Evolutionary conservation across 2,797 vertebrate genomes (phyloP).

Genomic region (Vultur gryphus): DNA sequence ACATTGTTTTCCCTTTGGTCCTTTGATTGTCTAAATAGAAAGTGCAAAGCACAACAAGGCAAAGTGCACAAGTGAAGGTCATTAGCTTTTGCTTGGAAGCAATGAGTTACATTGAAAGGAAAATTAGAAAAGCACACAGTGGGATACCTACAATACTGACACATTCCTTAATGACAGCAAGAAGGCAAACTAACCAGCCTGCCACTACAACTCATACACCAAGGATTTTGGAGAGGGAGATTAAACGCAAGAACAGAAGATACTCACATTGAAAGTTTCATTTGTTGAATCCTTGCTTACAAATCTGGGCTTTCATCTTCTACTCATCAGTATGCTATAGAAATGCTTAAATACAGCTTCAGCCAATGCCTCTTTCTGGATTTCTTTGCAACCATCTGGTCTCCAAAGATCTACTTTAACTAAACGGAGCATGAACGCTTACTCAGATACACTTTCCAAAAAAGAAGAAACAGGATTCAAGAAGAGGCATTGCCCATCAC

Average conservation of each 20-base stretch:
- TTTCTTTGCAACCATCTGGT: background rate
- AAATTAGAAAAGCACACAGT: background rate
- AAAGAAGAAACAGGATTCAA: background rate
- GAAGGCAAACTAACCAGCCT: background rate
- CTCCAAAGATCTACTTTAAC: background rate
- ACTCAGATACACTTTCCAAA: background rate
- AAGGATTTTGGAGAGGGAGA: background rate
- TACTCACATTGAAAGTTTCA: background rate
- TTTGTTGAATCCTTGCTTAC: background rate
- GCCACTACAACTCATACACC: background rate
- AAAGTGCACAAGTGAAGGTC: background rate
- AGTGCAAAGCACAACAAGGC: slow-evolving; percentile 12
- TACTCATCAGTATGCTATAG: background rate
- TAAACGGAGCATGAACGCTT: background rate
- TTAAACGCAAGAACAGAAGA: background rate
- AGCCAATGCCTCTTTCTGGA: background rate
- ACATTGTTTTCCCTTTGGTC: slow-evolving; percentile 30
- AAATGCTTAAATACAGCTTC: background rate
- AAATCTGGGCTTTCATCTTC: background rate
- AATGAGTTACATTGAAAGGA: background rate
- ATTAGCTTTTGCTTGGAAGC: background rate
- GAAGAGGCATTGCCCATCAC: background rate
- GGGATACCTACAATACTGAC: background rate
- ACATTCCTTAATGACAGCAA: background rate
- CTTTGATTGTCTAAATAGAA: slow-evolving; percentile 53